These are phyloP conservation scores for Pseudopleuronectes americanus DNA, from an alignment of 2,797 vertebrate species.

Conservation along the genomic window DNA sequence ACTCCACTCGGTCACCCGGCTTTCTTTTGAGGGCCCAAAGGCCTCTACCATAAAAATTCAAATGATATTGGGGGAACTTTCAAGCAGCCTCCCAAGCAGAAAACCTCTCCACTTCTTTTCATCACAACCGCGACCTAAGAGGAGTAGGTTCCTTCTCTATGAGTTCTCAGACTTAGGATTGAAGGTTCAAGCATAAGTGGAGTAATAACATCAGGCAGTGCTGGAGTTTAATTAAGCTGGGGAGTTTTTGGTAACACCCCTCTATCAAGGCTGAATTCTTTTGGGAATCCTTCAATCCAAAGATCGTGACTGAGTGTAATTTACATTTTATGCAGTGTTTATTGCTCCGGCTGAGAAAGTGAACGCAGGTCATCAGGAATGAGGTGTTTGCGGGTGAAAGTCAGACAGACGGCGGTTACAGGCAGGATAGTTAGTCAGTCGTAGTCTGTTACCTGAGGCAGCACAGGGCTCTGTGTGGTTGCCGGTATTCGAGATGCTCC, in stretches of 20 bases:
- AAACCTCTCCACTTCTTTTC: constrained; percentile 54
- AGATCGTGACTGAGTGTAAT: constrained; percentile 61
- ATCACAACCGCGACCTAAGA: constrained; percentile 55
- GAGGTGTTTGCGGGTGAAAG: constrained; percentile 53
- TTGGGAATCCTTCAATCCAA: constrained; percentile 53
- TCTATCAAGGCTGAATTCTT: constrained; percentile 65
- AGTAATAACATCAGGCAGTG: constrained; percentile 48
- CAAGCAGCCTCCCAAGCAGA: constrained; percentile 64
- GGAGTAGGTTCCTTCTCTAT: constrained; percentile 59
- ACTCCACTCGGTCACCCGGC: constrained; percentile 68
- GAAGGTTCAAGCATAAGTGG: constrained; percentile 41
- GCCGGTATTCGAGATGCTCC: constrained; percentile 57
- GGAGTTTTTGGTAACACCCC: constrained; percentile 61
- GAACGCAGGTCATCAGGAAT: constrained; percentile 57
- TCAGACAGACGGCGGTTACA: constrained; percentile 74
- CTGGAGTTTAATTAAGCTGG: constrained; percentile 66
- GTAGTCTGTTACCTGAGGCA: constrained; percentile 89
- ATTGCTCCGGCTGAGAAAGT: constrained; percentile 47
- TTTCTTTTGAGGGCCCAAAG: constrained; percentile 71
- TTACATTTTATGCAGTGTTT: constrained; percentile 54
- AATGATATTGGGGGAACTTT: constrained; percentile 67
- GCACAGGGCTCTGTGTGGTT: constrained; percentile 81
- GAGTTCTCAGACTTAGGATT: constrained; percentile 32
- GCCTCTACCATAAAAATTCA: constrained; percentile 75
- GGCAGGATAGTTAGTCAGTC: constrained; percentile 49